Percentiles rank a stretch among this genome's conserved stretches.
Evolutionary conservation across 2,888 invertebrate species (phyloP).

Genomic region (Abrostola tripartita): DNA sequence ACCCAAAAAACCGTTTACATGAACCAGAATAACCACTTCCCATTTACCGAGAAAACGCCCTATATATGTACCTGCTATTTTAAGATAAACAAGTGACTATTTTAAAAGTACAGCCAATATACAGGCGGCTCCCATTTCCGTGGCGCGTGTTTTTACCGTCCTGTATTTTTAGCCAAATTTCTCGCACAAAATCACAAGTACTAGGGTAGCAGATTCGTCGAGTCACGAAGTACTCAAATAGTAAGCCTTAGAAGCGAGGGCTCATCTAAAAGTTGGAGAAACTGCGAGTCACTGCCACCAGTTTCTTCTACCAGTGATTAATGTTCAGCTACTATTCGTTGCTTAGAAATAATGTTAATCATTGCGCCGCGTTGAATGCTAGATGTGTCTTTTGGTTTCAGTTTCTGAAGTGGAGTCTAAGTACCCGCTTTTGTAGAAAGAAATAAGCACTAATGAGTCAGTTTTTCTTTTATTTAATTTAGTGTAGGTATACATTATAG

Average conservation of each 20-base stretch:
- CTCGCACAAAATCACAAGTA: conserved; percentile 50
- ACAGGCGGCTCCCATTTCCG: conserved; percentile 4
- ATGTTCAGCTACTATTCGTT: conserved; percentile 49
- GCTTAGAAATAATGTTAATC: conserved; percentile 47
- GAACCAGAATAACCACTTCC: too few species aligned
- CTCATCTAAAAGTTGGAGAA: conserved; percentile 57
- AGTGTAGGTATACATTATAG: neutral
- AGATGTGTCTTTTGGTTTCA: neutral
- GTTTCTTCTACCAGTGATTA: conserved; percentile 56
- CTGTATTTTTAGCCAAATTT: conserved; percentile 30
- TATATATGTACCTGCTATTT: too few species aligned
- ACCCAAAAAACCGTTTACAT: too few species aligned
- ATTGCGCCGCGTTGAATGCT: conserved; percentile 12
- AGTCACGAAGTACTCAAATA: conserved; percentile 56
- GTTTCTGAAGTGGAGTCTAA: neutral
- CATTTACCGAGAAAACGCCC: too few species aligned
- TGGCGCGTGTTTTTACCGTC: conserved; percentile 27
- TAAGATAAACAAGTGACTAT: too few species aligned
- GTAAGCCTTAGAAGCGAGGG: conserved; percentile 36
- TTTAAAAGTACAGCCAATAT: neutral
- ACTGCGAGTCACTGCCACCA: conserved; percentile 51
- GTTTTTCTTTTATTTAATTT: too few species aligned
- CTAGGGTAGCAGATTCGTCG: conserved; percentile 35
- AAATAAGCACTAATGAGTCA: neutral
- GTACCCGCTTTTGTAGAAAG: neutral